Evolutionary conservation across 2,113 vertebrate genomes (phyloP).

Genomic region (Pterocles gutturalis): DNA sequence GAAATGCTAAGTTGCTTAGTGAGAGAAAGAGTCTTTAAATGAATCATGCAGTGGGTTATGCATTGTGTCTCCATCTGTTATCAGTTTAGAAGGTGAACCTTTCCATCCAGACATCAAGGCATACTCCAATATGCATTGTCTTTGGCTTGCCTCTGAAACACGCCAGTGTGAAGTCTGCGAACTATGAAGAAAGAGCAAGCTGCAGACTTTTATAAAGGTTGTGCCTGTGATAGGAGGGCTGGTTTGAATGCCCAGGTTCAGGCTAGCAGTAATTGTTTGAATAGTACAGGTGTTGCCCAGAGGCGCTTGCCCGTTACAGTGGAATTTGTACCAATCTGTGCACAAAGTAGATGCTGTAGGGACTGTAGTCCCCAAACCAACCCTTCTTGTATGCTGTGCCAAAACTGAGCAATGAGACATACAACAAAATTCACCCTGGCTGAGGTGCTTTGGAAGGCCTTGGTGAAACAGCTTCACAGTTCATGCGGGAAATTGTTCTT

Average conservation of each 20-base stretch:
- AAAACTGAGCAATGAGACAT: not conserved
- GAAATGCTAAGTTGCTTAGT: not conserved
- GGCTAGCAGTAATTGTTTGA: not conserved
- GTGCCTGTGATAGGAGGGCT: not conserved
- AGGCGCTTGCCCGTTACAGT: rapidly evolving
- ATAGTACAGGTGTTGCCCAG: not conserved
- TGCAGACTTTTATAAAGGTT: not conserved
- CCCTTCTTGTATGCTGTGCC: not conserved
- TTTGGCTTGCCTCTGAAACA: not conserved
- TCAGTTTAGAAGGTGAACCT: conserved; percentile 5
- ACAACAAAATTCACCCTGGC: not conserved
- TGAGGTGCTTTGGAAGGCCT: not conserved
- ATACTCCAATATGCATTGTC: not conserved
- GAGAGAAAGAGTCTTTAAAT: not conserved
- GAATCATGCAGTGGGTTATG: not conserved
- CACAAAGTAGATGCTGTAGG: not conserved
- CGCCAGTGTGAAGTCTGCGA: not conserved
- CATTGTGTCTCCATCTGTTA: not conserved
- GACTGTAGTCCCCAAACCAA: not conserved
- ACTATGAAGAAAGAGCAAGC: not conserved
- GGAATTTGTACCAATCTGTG: not conserved
- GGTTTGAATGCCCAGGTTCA: not conserved
- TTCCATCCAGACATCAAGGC: not conserved
- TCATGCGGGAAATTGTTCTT: not conserved
- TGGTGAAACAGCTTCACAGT: not conserved